Conservation (phyloP, 2,797 vertebrate species). For the Eupleurogrammus muticus region DNA sequence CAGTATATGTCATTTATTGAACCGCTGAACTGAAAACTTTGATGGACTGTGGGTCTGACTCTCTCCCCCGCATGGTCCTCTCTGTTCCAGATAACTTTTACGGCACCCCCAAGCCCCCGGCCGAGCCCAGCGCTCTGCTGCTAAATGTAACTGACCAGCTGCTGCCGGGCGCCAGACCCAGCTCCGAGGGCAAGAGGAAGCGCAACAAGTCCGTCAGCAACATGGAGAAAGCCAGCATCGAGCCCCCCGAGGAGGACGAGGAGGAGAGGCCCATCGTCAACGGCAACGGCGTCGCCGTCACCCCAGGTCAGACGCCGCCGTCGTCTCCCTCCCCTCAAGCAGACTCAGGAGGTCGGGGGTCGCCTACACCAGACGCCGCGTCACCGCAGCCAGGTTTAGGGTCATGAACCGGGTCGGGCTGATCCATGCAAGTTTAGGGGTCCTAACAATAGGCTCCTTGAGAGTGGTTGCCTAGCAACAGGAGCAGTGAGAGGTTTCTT, state of each 20-base stretch:
- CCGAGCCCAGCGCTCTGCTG: slow-evolving; percentile 91
- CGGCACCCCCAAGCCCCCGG: slow-evolving; percentile 97
- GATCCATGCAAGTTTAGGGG: slow-evolving; percentile 16
- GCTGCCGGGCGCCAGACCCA: slow-evolving; percentile 94
- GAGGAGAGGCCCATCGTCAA: slow-evolving; percentile 95
- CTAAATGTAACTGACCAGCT: slow-evolving; percentile 98
- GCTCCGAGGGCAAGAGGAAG: slow-evolving; percentile 95
- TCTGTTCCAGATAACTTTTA: slow-evolving; percentile 93
- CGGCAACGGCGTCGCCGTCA: slow-evolving; percentile 91
- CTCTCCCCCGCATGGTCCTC: neutral
- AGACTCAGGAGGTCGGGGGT: slow-evolving; percentile 15
- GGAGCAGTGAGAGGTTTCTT: slow-evolving; percentile 39
- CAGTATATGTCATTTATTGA: too few species aligned
- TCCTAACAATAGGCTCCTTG: slow-evolving; percentile 32
- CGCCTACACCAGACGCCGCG: neutral
- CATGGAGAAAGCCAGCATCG: slow-evolving; percentile 97
- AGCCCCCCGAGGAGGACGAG: slow-evolving; percentile 96
- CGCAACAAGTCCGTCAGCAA: slow-evolving; percentile 99
- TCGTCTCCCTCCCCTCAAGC: slow-evolving; percentile 1
- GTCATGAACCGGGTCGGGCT: slow-evolving; percentile 25
- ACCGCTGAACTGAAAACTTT: too few species aligned
- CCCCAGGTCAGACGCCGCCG: slow-evolving; percentile 89
- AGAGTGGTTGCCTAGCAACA: slow-evolving; percentile 69
- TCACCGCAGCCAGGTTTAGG: slow-evolving; percentile 33
- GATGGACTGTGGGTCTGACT: neutral